phyloP scores from a whole-genome alignment of 2,113 vertebrate species.

The Cebus imitator region DNA sequence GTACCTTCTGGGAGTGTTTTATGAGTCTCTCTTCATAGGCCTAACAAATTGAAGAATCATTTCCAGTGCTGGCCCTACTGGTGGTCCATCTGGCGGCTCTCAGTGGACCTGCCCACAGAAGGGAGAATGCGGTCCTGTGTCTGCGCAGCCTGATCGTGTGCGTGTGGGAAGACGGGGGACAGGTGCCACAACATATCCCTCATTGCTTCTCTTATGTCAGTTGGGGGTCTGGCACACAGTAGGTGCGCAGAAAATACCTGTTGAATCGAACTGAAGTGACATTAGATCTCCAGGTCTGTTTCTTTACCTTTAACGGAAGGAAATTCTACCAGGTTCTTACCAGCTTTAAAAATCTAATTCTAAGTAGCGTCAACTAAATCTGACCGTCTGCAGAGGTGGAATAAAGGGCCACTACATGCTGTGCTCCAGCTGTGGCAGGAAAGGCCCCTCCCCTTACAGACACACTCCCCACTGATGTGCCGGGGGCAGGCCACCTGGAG shows the following conservation, averaged over 20 bases:
- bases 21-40: background rate
- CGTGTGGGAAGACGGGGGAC: background rate
- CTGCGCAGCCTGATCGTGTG: rapidly evolving
- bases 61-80: background rate
- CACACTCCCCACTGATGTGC: no score
- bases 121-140: background rate
- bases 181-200: rapidly evolving
- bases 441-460: no score
- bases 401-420: no score
- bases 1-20: background rate
- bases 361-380: background rate
- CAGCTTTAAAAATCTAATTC: background rate
- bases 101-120: background rate
- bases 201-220: background rate
- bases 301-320: background rate
- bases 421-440: no score
- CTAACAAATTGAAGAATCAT: background rate
- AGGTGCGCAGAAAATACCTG: background rate
- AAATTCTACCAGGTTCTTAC: background rate
- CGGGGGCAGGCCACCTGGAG: background rate
- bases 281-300: background rate
- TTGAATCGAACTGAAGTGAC: background rate
- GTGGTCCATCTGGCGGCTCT: background rate
- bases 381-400: background rate
- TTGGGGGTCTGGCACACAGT: background rate